Evolutionary conservation across 2,113 vertebrate genomes (phyloP).

Genomic region (Pithys albifrons): DNA sequence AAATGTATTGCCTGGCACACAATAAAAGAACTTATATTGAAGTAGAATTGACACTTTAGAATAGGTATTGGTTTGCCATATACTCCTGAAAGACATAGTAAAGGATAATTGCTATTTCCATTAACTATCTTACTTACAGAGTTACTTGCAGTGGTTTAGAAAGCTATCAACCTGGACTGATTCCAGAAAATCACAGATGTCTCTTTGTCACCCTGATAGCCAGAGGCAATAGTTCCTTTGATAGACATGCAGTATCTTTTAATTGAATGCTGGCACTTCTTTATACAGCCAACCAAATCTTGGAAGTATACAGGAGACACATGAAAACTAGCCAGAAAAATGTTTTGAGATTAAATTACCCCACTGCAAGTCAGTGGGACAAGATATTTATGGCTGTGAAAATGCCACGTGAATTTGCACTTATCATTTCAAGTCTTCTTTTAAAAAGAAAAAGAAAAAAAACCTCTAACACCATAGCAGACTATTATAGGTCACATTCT

Average conservation of each 20-base stretch:
- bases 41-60: background rate
- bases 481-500: background rate
- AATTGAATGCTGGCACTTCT: background rate
- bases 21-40: background rate
- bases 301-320: background rate
- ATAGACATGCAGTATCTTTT: background rate
- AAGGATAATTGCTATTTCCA: slow-evolving; percentile 15
- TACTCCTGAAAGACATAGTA: background rate
- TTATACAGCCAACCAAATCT: background rate
- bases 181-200: background rate
- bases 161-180: background rate
- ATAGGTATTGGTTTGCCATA: background rate
- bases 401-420: background rate
- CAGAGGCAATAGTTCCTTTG: background rate
- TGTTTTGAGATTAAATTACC: background rate
- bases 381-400: background rate
- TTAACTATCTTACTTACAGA: background rate
- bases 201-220: background rate
- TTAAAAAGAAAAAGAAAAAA: background rate
- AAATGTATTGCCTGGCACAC: background rate
- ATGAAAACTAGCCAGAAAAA: background rate
- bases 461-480: background rate
- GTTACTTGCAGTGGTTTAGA: background rate
- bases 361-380: background rate
- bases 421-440: background rate